Conservation (phyloP, 2,113 vertebrate species). For the Tor tambroides region DNA sequence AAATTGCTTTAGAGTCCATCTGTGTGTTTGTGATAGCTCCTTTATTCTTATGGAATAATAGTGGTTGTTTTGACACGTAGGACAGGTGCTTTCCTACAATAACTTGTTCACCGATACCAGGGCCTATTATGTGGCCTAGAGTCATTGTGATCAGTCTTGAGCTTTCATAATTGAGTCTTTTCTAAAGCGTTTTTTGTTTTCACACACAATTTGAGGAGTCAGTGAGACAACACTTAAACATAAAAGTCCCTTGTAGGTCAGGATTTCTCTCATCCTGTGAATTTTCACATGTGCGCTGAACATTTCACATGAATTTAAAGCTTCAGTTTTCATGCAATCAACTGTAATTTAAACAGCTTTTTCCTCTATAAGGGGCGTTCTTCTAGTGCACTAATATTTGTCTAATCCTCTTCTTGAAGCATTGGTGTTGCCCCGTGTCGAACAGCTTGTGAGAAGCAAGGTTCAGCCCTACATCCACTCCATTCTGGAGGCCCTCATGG, state of each 20-base stretch:
- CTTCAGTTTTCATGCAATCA: too few species aligned
- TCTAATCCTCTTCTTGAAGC: slow-evolving; percentile 20
- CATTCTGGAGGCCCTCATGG: slow-evolving; percentile 97
- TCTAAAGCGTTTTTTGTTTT: neutral
- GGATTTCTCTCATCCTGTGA: neutral
- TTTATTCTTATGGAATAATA: neutral
- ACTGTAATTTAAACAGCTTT: too few species aligned
- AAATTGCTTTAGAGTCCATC: neutral
- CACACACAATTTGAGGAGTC: too few species aligned
- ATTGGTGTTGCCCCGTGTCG: slow-evolving; percentile 83
- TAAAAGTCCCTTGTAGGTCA: neutral
- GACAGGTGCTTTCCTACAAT: neutral
- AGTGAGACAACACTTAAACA: neutral
- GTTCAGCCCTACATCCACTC: slow-evolving; percentile 92
- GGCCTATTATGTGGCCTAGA: neutral
- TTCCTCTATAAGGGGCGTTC: too few species aligned
- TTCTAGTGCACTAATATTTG: neutral
- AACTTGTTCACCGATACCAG: neutral
- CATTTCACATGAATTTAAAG: neutral
- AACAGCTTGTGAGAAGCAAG: slow-evolving; percentile 84
- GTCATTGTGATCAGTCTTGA: neutral
- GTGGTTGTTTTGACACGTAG: neutral
- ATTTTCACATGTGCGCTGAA: neutral
- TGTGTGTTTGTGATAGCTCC: neutral
- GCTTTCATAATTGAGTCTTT: neutral